Conservation (phyloP, 2,113 vertebrate genomes). For the Mellivora capensis region DNA sequence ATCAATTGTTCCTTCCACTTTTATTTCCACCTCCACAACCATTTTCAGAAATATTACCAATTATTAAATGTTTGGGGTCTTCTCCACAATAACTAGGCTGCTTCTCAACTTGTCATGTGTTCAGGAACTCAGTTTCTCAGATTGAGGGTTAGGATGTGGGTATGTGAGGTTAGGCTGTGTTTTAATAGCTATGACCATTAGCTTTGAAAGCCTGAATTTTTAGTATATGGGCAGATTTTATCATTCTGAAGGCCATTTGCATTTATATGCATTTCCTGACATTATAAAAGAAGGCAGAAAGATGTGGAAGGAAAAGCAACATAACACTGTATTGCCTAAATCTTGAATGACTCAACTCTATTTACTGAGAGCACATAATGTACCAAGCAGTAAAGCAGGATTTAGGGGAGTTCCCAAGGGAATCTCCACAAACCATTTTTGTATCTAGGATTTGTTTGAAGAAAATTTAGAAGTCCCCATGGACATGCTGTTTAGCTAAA, state of each 20-base stretch:
- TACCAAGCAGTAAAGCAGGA: background rate
- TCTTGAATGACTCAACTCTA: background rate
- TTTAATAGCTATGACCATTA: background rate
- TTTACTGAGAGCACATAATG: background rate
- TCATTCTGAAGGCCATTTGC: background rate
- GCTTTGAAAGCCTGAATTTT: background rate
- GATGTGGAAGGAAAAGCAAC: background rate
- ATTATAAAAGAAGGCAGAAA: background rate
- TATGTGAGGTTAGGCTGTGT: background rate
- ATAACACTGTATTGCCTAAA: background rate
- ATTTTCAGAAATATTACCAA: background rate
- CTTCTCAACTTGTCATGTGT: background rate
- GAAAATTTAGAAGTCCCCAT: background rate
- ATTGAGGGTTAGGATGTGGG: background rate
- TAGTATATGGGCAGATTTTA: background rate
- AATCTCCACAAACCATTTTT: background rate
- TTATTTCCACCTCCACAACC: background rate
- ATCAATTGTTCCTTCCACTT: background rate
- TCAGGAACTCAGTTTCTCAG: background rate
- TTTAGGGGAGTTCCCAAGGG: conserved; percentile 1
- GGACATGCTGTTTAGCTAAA: background rate
- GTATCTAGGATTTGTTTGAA: background rate
- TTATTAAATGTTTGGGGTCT: background rate
- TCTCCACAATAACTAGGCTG: background rate
- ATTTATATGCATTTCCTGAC: background rate